Conservation (phyloP, 2,113 vertebrate genomes). For the Pterophyllum scalare region DNA sequence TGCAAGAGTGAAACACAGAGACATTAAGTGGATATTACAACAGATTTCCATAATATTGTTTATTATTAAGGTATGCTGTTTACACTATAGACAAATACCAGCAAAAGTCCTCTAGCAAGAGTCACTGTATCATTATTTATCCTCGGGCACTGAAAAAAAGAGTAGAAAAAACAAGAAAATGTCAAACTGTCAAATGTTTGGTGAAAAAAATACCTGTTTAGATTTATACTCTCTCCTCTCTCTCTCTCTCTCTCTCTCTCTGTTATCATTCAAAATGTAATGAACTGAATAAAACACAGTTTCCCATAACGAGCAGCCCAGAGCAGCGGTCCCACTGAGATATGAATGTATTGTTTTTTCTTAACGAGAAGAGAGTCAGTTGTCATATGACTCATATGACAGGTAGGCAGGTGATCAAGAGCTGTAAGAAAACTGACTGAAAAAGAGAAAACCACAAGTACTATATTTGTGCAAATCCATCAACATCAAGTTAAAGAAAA, state of each 20-base stretch:
- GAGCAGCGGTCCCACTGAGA: background rate
- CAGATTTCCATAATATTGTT: too few species aligned
- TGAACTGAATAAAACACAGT: conserved; percentile 33
- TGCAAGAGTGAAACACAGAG: too few species aligned
- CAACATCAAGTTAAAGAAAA: background rate
- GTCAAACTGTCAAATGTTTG: background rate
- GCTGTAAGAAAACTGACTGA: background rate
- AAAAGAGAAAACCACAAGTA: background rate
- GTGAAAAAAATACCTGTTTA: background rate
- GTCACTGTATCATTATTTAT: too few species aligned
- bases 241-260: background rate
- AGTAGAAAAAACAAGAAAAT: background rate
- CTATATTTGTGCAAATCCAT: background rate
- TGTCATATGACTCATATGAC: conserved; percentile 38
- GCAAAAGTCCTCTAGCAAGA: too few species aligned
- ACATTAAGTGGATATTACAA: too few species aligned
- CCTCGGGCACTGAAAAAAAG: background rate
- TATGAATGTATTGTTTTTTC: conserved; percentile 33
- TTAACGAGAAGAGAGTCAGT: conserved; percentile 39
- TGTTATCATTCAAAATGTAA: background rate
- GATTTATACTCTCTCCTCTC: fast-evolving
- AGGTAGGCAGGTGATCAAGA: conserved; percentile 12
- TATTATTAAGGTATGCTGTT: too few species aligned
- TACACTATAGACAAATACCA: too few species aligned
- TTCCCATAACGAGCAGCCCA: background rate